phyloP scores from a whole-genome alignment of 1,140 invertebrate species.

The Goniozus legneri region DNA sequence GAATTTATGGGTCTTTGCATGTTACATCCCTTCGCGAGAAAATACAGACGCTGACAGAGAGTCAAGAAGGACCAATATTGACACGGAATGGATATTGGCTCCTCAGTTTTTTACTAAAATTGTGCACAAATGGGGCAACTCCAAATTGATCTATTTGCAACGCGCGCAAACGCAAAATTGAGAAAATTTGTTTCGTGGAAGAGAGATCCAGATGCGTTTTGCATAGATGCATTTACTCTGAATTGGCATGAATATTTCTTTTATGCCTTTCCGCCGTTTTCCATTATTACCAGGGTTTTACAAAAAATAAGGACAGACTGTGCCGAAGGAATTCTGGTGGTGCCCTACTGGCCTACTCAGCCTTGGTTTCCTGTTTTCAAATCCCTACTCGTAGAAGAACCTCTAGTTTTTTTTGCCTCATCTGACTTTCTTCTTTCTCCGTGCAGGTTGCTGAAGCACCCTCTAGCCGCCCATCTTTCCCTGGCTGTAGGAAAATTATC shows the following conservation, averaged over 20 bases:
- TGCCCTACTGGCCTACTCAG: not conserved
- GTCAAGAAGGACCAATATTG: not conserved
- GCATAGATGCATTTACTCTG: slow-evolving; percentile 23
- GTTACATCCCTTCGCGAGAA: not conserved
- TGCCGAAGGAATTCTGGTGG: slow-evolving; percentile 26
- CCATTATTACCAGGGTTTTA: slow-evolving; percentile 20
- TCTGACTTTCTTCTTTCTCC: not conserved
- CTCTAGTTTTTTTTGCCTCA: not conserved
- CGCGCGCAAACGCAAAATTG: slow-evolving; percentile 24
- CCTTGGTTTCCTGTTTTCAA: not conserved
- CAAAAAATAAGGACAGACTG: slow-evolving; percentile 28
- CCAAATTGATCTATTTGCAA: slow-evolving; percentile 26
- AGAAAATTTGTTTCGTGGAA: slow-evolving; percentile 18
- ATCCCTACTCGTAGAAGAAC: not conserved
- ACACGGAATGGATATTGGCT: not conserved
- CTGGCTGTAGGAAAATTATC: not conserved
- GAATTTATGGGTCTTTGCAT: not conserved
- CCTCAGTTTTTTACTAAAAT: not conserved
- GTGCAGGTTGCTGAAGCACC: not conserved
- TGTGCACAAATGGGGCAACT: slow-evolving; percentile 8
- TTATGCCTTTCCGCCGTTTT: slow-evolving; percentile 31
- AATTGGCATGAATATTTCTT: slow-evolving; percentile 15
- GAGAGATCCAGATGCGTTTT: no score
- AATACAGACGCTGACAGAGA: not conserved
- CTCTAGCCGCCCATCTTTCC: not conserved